Evolutionary conservation across 2,797 vertebrate species (phyloP).

Genomic region (Semotilus atromaculatus): DNA sequence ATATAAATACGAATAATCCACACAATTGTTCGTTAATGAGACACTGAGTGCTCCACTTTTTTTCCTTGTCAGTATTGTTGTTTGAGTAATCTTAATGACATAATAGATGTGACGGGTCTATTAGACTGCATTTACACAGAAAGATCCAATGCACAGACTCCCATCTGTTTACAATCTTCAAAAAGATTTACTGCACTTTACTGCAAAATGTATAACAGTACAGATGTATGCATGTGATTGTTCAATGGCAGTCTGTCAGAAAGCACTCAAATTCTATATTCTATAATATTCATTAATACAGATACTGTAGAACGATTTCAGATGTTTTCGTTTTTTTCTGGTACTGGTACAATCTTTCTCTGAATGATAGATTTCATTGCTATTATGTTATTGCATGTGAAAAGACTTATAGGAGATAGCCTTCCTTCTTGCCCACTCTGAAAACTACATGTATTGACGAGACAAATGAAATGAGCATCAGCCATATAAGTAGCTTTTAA

Average conservation of each 20-base stretch:
- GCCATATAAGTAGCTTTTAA: slow-evolving; percentile 14
- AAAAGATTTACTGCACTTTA: not conserved
- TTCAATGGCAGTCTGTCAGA: not conserved
- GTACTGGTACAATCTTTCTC: not conserved
- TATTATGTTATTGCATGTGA: not conserved
- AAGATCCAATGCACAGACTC: not conserved
- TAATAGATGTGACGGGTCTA: not conserved
- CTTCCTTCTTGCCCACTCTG: not conserved
- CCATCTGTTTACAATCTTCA: no score
- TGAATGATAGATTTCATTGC: not conserved
- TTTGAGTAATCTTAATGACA: not conserved
- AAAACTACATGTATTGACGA: not conserved
- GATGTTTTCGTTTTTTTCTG: not conserved
- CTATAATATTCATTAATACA: not conserved
- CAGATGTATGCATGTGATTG: not conserved
- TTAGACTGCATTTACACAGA: not conserved
- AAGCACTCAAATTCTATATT: not conserved
- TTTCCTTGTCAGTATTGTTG: not conserved
- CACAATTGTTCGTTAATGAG: not conserved
- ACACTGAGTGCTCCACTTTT: not conserved
- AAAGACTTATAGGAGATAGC: not conserved
- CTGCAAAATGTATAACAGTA: not conserved
- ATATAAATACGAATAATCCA: not conserved
- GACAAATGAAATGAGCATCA: not conserved
- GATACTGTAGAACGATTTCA: not conserved